Evolutionary conservation across 2,888 invertebrate genomes (phyloP), one percentile per base, ranked within the genome.

Genomic region (Hirtodrosophila alboralis): DNA sequence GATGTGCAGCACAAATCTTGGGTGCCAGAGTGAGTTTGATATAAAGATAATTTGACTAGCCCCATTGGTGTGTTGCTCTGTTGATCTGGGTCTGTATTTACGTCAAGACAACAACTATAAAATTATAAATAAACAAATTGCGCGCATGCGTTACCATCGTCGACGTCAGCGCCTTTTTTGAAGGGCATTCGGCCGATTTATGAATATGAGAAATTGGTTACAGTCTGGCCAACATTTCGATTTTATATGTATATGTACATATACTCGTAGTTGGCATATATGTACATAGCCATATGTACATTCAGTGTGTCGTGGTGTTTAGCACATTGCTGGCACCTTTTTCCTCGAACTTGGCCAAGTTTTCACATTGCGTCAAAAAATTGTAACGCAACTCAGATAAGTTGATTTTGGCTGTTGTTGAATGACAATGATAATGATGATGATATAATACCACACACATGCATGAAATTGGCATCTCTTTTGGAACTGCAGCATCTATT

Each of bases 51-150:
- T 80, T 63, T 75, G 51, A 37, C 43, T 47, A 31, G 62, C 27
- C 26, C 14, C 31, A 5, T 28, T 37, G 31, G 47, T 28, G 16
- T 26, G 54, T n/a, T 9, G 28, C n/a, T 4, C 7, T 18, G 26
- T 16, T 18, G 18, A n/a, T 34, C 10, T n/a, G 53, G 36, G 28
- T 6, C 31, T 80, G 56, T n/a, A n/a, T 75, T 81, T 61, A 33
- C 67, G 40, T 52, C 61, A 48, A 61, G 71, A 85, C 56, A 83
- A 75, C 70, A 85, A 65, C 83, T 69, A 85, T 83, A 83, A 80
- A 77, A 66, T 75, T 75, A 64, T 75, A 81, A 72, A 62, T 72
- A 84, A 79, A 84, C 78, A 85, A 80, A 83, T 75, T 81, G 72
- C 78, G 61, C 62, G 85, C 83, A 81, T 81, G 85, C 77, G 83